Evolutionary conservation across 2,113 vertebrate genomes (phyloP).

Genomic region (Entomyzon cyanotis): DNA sequence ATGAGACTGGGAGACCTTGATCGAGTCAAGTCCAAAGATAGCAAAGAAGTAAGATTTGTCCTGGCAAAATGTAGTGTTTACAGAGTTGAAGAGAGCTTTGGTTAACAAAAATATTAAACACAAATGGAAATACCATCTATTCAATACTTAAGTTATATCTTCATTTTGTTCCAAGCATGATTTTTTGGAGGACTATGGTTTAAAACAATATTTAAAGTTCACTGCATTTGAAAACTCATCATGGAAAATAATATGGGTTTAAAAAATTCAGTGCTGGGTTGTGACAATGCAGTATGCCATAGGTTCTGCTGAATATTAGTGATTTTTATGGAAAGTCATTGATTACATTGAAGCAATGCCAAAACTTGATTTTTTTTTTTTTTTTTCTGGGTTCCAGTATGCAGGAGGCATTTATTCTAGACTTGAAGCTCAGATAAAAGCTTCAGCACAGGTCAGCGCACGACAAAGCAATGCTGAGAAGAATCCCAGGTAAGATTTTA

Average conservation of each 20-base stretch:
- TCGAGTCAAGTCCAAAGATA: slow-evolving; percentile 85
- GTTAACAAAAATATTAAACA: background rate
- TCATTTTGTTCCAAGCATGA: background rate
- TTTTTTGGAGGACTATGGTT: background rate
- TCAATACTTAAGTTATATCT: background rate
- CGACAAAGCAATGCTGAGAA: slow-evolving; percentile 85
- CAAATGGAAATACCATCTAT: background rate
- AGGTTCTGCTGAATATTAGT: background rate
- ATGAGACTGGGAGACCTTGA: slow-evolving; percentile 92
- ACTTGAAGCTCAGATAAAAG: slow-evolving; percentile 89
- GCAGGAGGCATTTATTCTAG: slow-evolving; percentile 90
- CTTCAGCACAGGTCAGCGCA: slow-evolving; percentile 73
- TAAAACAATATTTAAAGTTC: background rate
- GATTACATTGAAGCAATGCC: background rate
- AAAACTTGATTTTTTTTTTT: background rate
- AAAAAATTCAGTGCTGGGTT: background rate
- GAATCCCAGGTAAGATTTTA: slow-evolving; percentile 71
- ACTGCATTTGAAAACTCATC: background rate
- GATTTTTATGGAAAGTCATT: background rate
- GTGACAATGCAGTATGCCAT: background rate
- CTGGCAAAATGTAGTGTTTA: background rate
- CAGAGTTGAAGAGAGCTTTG: background rate
- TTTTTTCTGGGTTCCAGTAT: slow-evolving; percentile 71
- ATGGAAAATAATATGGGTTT: background rate
- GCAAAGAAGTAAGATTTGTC: slow-evolving; percentile 85